These are phyloP conservation scores for Porphyrio hochstetteri DNA, from an alignment of 2,113 vertebrate genomes.

Conservation along the genomic window DNA sequence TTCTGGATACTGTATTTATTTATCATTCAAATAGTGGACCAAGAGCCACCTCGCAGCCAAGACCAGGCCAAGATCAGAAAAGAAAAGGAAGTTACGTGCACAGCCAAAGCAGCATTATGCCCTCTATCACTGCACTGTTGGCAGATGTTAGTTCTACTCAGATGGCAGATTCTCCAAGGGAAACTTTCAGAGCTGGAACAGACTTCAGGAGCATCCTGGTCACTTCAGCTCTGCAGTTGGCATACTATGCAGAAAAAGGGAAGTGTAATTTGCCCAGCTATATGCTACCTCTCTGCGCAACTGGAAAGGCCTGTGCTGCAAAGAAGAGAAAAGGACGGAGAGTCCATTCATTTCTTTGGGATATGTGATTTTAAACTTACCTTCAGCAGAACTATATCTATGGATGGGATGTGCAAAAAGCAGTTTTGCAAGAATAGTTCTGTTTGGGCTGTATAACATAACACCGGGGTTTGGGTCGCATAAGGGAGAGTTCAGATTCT, in stretches of 20 bases:
- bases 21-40: neutral
- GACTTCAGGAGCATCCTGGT: constrained; percentile 1
- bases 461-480: neutral
- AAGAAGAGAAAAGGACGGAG: neutral
- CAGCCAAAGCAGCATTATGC: neutral
- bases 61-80: neutral
- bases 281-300: neutral
- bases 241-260: neutral
- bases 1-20: neutral
- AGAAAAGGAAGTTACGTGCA: neutral
- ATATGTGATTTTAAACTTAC: neutral
- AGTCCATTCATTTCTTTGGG: neutral
- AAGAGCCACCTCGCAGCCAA: neutral
- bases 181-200: neutral
- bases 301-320: neutral
- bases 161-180: neutral
- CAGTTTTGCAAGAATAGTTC: neutral
- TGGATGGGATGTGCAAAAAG: neutral
- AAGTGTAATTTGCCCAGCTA: neutral
- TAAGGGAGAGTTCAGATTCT: neutral
- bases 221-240: neutral
- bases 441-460: neutral
- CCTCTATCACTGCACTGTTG: neutral
- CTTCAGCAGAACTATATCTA: neutral
- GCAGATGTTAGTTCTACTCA: neutral